Conservation (phyloP, 2,797 vertebrate genomes). For the Leptatherina wallacei region DNA sequence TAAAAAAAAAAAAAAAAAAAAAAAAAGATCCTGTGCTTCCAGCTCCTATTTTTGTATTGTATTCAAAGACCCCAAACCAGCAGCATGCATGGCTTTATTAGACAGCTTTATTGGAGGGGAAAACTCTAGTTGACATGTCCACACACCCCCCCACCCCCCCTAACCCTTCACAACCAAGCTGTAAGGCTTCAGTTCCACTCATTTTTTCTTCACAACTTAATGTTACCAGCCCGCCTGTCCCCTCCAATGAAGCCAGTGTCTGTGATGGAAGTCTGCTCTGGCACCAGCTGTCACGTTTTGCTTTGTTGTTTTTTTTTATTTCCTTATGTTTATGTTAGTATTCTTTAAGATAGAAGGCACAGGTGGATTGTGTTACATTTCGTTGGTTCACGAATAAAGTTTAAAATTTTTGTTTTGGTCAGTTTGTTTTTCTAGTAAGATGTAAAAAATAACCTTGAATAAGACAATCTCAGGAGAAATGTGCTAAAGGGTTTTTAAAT, state of each 20-base stretch:
- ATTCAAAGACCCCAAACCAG: slow-evolving; percentile 38
- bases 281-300: slow-evolving; percentile 79
- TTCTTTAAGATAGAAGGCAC: slow-evolving; percentile 76
- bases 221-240: slow-evolving; percentile 16
- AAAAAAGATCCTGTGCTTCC: slow-evolving; percentile 64
- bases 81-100: neutral
- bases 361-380: slow-evolving; percentile 71
- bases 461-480: too few species aligned
- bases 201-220: neutral
- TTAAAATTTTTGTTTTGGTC: slow-evolving; percentile 54
- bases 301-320: slow-evolving; percentile 17
- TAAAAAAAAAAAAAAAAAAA: slow-evolving; percentile 51
- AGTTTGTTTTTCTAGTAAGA: neutral
- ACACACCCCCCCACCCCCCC: neutral
- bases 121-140: slow-evolving; percentile 35
- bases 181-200: slow-evolving; percentile 11
- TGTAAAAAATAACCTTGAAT: too few species aligned
- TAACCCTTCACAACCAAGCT: neutral
- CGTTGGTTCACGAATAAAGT: slow-evolving; percentile 73
- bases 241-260: slow-evolving; percentile 33
- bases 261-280: slow-evolving; percentile 64
- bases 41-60: slow-evolving; percentile 60
- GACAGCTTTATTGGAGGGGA: slow-evolving; percentile 33
- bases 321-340: slow-evolving; percentile 55
- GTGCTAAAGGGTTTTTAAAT: too few species aligned